Evolutionary conservation across 2,888 invertebrate genomes (phyloP), one percentile per base, ranked within the genome.

Genomic region (Adelphocoris suturalis): DNA sequence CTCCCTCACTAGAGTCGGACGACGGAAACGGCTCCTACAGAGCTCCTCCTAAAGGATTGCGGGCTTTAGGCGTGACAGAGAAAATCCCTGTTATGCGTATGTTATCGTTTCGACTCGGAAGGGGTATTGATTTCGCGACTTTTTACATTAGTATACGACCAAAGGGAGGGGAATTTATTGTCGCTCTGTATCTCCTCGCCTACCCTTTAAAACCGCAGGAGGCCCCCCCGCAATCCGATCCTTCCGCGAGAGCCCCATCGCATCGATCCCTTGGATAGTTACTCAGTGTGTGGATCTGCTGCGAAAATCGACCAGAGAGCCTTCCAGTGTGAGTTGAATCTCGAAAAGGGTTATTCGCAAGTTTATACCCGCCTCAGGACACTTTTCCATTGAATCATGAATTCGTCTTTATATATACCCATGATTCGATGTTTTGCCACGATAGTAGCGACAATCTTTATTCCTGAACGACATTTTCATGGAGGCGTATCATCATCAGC

Each of bases 141-240:
- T 68, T 68, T 68, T 68, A 68, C 68, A n/a, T 11, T 68, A 19
- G 68, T 68, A 68, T 68, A 68, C 68, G 19, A 68, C 68, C 68
- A 23, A 68, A 1, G 27, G 68, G n/a, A n/a, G 37, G 37, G 68
- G 23, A 68, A 68, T 68, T 68, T 68, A 68, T 68, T 68, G 19
- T 68, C 68, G 11, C 68, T 13, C 68, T 23, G 23, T 23, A 23
- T 23, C 68, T 68, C 68, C 23, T 68, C 27, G 68, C 11, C 68
- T 68, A 23, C 68, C 68, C 68, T 68, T 68, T 68, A 68, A 68
- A 68, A 68, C 68, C 68, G 19, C 68, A 68, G 61, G 61, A 61
- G 68, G 23, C 7, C 68, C 37, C 37, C 7, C 68, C 27, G 68
- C 68, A 68, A 68, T 68, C 68, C 27, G 68, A 68, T 68, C 68